phyloP scores from a whole-genome alignment of 2,113 vertebrate genomes.

The Corythoichthys haematopterus region DNA sequence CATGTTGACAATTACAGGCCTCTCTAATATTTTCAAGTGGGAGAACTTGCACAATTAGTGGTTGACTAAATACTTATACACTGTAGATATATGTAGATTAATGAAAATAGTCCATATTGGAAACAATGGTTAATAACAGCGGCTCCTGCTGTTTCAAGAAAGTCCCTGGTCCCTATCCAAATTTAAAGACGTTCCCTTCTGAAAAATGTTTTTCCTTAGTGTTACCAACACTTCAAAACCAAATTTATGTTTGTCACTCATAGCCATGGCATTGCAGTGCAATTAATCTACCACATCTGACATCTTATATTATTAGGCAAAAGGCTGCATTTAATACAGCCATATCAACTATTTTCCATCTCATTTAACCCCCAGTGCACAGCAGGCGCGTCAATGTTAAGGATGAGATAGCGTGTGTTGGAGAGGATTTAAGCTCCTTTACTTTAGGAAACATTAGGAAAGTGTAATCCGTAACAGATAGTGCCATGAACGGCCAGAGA shows the following conservation, averaged over 20 bases:
- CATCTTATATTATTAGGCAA: not conserved
- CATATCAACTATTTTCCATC: not conserved
- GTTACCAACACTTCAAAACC: too few relatives aligned
- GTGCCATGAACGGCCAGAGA: conserved; percentile 21
- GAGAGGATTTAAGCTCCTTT: conserved; percentile 48
- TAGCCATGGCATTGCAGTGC: not conserved
- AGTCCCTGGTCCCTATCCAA: not conserved
- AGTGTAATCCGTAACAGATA: conserved; percentile 67
- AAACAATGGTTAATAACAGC: not conserved
- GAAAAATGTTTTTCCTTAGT: too few relatives aligned
- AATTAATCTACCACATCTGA: not conserved
- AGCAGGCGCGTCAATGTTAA: not conserved
- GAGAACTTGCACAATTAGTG: too few relatives aligned
- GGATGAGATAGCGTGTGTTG: conserved; percentile 27
- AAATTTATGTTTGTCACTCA: too few relatives aligned
- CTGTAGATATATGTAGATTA: too few relatives aligned
- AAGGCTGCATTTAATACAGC: not conserved
- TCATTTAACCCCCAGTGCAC: conserved; percentile 10
- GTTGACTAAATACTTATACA: too few relatives aligned
- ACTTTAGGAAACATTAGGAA: conserved; percentile 48
- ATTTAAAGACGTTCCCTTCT: too few relatives aligned
- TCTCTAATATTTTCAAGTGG: too few relatives aligned
- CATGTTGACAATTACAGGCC: too few relatives aligned
- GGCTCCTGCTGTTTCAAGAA: not conserved
- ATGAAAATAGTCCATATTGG: not conserved